Evolutionary conservation across 2,113 vertebrate genomes (phyloP).

Genomic region (Aphelocoma coerulescens): DNA sequence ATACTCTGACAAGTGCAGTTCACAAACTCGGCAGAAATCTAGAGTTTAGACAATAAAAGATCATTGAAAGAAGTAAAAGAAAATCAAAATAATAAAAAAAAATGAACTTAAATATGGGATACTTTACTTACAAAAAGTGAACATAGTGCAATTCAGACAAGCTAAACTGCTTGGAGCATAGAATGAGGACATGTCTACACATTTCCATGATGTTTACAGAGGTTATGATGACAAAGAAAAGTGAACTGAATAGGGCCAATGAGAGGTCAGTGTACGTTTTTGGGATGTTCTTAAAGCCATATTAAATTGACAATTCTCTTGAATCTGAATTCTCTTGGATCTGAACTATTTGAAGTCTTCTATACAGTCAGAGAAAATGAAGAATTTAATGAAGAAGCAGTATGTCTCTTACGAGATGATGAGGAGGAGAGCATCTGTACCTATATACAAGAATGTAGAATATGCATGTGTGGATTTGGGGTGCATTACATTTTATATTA

Average conservation of each 20-base stretch:
- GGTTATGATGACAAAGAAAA: conserved; percentile 15
- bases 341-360: not conserved
- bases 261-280: not conserved
- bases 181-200: not conserved
- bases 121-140: conserved; percentile 75
- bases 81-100: conserved; percentile 71
- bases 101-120: conserved; percentile 74
- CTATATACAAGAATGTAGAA: not conserved
- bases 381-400: not conserved
- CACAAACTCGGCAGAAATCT: conserved; percentile 80
- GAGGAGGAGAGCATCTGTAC: not conserved
- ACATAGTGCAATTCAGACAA: conserved; percentile 62
- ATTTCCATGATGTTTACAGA: not conserved
- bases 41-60: conserved; percentile 76
- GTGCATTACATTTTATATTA: not conserved
- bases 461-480: not conserved
- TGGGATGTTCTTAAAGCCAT: not conserved
- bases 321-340: no score
- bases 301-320: not conserved
- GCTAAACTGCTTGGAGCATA: not conserved
- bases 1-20: conserved; percentile 80
- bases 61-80: conserved; percentile 71
- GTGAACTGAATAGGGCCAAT: not conserved
- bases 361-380: not conserved
- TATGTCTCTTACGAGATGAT: not conserved